phyloP scores from a whole-genome alignment of 1,140 invertebrate species.

The Dryas iulia region DNA sequence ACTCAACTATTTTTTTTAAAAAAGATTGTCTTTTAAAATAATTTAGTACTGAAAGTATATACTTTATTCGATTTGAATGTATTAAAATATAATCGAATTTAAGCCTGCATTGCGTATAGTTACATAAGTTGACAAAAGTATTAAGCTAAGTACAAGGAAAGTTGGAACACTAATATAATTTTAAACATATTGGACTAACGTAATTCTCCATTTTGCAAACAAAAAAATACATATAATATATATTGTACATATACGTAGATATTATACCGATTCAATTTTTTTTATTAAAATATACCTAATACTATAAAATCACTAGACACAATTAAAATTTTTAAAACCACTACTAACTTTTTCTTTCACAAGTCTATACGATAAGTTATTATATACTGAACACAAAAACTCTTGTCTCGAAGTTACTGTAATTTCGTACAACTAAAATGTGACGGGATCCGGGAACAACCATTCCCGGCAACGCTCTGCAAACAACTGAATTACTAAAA shows the following conservation, averaged over 20 bases:
- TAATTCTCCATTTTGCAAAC: neutral
- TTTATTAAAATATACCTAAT: neutral
- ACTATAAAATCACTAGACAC: neutral
- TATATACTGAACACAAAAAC: constrained; percentile 15
- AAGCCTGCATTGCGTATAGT: constrained; percentile 31
- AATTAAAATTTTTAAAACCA: neutral
- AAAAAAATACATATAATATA: neutral
- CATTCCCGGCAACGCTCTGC: constrained; percentile 36
- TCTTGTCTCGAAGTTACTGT: constrained; percentile 41
- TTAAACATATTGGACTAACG: neutral
- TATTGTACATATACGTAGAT: neutral
- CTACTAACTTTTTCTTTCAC: neutral
- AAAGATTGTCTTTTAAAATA: neutral
- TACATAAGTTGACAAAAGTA: constrained; percentile 23
- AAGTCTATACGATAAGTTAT: neutral
- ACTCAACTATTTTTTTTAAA: neutral
- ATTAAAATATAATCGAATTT: constrained; percentile 3
- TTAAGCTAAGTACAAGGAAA: neutral
- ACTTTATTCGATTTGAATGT: neutral
- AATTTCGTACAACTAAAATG: constrained; percentile 24
- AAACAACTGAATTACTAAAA: constrained; percentile 50
- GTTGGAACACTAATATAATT: neutral
- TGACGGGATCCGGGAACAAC: constrained; percentile 35
- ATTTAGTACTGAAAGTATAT: neutral
- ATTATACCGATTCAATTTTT: neutral